Evolutionary conservation across 2,888 invertebrate species (phyloP).

Genomic region (Eurytoma californica): DNA sequence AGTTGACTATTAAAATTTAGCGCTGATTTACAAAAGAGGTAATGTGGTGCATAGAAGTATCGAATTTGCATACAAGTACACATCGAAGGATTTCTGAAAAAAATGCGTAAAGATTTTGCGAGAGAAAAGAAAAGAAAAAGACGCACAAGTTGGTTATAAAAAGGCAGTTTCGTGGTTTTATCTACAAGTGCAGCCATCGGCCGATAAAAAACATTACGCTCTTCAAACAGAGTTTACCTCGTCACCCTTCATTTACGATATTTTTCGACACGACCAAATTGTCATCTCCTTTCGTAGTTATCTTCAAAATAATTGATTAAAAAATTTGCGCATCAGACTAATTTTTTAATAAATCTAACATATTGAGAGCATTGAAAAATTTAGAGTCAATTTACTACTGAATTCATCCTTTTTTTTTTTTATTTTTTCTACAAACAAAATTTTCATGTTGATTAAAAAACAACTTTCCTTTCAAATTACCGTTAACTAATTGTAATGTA

Average conservation of each 20-base stretch:
- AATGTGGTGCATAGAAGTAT: neutral
- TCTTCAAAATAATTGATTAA: no score
- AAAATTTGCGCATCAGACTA: no score
- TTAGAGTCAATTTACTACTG: no score
- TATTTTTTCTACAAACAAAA: no score
- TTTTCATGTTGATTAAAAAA: no score
- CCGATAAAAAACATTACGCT: constrained; percentile 57
- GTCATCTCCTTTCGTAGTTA: neutral
- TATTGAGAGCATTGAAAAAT: no score
- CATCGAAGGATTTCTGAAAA: neutral
- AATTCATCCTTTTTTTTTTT: no score
- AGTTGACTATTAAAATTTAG: no score
- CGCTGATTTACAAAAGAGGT: neutral
- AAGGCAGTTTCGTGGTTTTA: constrained; percentile 59
- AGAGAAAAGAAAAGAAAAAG: constrained; percentile 41
- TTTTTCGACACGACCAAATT: constrained; percentile 34
- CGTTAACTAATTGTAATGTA: no score
- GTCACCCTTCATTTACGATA: constrained; percentile 42
- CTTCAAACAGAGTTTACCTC: constrained; percentile 46
- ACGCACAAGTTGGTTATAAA: constrained; percentile 55
- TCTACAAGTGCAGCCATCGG: constrained; percentile 54
- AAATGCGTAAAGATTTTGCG: constrained; percentile 29
- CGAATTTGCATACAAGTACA: no score
- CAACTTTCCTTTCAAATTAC: no score
- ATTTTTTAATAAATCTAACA: no score